Percentiles rank a stretch among this genome's conserved stretches.
Conservation (phyloP, 2,797 vertebrate genomes). For the Siniperca scherzeri region DNA sequence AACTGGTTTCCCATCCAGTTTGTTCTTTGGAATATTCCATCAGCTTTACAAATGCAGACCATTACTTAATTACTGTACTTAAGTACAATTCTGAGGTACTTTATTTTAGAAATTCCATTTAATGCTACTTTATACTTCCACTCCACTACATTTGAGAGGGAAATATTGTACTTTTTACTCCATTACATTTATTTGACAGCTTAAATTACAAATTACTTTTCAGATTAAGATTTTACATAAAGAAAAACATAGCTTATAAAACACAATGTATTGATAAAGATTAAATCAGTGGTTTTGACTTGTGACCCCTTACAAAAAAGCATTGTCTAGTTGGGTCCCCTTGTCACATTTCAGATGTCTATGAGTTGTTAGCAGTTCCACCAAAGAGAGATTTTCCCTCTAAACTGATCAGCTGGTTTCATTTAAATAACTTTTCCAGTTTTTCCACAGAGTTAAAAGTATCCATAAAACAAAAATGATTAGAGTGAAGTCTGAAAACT, state of each 20-base stretch:
- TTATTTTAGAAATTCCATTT: not conserved
- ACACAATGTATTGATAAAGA: not conserved
- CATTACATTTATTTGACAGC: not conserved
- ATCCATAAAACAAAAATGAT: too few relatives aligned
- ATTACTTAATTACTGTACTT: not conserved
- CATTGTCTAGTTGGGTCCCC: too few relatives aligned
- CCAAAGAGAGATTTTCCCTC: not conserved
- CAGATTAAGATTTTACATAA: not conserved
- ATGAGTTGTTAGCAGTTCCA: not conserved
- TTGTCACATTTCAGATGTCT: not conserved
- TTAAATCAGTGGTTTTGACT: not conserved
- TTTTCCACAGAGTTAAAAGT: not conserved
- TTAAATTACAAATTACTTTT: not conserved
- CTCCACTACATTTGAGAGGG: not conserved
- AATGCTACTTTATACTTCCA: not conserved
- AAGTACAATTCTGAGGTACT: not conserved
- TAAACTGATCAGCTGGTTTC: not conserved
- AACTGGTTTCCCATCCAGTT: slow-evolving; percentile 48
- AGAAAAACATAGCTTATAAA: not conserved
- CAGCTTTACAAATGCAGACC: not conserved
- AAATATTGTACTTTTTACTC: not conserved
- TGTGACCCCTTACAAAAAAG: too few relatives aligned
- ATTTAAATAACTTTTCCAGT: not conserved
- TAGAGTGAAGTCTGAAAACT: not conserved
- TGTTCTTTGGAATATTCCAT: slow-evolving; percentile 52